A percentile compares a stretch with the other conserved stretches of the same genome.
Conservation (phyloP, 2,797 vertebrate genomes). For the Esox masquinongy region DNA sequence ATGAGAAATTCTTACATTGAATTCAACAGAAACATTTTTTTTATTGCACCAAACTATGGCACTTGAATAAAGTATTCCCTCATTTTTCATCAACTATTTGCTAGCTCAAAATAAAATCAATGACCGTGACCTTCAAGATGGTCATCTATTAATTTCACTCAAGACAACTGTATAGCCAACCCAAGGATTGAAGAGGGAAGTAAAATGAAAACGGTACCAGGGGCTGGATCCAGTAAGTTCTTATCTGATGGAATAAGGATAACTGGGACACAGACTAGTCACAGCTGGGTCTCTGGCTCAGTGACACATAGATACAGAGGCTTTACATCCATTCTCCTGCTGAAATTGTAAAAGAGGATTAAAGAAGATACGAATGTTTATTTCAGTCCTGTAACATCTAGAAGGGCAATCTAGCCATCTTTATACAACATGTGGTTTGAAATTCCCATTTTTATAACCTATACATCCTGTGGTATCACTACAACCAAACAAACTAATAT, state of each 20-base stretch:
- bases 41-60: not conserved
- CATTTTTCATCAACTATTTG: not conserved
- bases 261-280: not conserved
- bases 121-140: not conserved
- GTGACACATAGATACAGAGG: not conserved
- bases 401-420: no score
- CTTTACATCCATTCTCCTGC: not conserved
- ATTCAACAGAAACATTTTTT: not conserved
- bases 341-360: not conserved
- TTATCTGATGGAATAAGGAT: not conserved
- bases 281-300: not conserved
- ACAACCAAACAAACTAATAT: no score
- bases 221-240: not conserved
- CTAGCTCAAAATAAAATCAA: not conserved
- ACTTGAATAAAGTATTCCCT: not conserved
- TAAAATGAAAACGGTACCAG: not conserved
- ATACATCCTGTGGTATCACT: no score
- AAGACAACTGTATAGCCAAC: not conserved
- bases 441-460: no score
- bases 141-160: not conserved
- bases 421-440: no score
- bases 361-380: no score
- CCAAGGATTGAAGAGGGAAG: not conserved
- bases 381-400: no score
- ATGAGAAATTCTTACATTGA: not conserved